Percentiles rank a stretch among this genome's conserved stretches.
phyloP scores from a whole-genome alignment of 2,888 invertebrate genomes.

The Lasioglossum zephyrum region DNA sequence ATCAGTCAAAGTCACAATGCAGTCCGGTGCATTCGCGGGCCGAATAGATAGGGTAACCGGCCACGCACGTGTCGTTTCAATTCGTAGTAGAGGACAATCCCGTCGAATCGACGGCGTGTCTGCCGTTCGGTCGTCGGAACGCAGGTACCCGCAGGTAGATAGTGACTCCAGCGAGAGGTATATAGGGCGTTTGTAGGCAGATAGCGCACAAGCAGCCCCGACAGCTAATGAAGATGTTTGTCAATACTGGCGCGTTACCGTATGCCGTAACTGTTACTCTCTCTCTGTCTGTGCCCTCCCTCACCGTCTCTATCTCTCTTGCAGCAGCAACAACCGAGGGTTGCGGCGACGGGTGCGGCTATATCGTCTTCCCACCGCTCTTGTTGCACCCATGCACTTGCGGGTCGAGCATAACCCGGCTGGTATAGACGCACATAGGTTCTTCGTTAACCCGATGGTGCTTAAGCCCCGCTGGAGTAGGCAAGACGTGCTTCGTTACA shows the following conservation, averaged over 20 bases:
- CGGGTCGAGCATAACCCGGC: conserved; percentile 39
- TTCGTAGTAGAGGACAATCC: conserved; percentile 69
- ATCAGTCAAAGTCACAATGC: conserved; percentile 7
- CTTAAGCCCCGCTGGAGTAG: conserved; percentile 58
- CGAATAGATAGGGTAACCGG: not conserved
- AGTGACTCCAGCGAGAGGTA: conserved; percentile 46
- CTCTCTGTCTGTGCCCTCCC: not conserved
- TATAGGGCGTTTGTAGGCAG: conserved; percentile 71
- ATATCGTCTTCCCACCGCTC: not conserved
- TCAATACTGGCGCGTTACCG: conserved; percentile 78
- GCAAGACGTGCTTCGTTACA: conserved; percentile 73
- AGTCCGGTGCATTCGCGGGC: not conserved
- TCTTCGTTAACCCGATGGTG: conserved; percentile 70
- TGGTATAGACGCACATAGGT: conserved; percentile 56
- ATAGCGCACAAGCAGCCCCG: conserved; percentile 71
- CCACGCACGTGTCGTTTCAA: conserved; percentile 68
- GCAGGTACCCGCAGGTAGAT: conserved; percentile 60
- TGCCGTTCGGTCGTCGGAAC: conserved; percentile 59
- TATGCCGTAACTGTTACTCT: conserved; percentile 68
- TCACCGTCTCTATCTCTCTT: not conserved
- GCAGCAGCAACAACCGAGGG: not conserved
- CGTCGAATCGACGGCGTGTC: conserved; percentile 68
- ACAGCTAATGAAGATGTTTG: conserved; percentile 81
- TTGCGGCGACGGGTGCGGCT: not conserved
- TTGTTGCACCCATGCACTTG: not conserved